These are phyloP conservation scores for Austrofundulus limnaeus DNA, from an alignment of 2,113 vertebrate genomes.

Conservation along the genomic window DNA sequence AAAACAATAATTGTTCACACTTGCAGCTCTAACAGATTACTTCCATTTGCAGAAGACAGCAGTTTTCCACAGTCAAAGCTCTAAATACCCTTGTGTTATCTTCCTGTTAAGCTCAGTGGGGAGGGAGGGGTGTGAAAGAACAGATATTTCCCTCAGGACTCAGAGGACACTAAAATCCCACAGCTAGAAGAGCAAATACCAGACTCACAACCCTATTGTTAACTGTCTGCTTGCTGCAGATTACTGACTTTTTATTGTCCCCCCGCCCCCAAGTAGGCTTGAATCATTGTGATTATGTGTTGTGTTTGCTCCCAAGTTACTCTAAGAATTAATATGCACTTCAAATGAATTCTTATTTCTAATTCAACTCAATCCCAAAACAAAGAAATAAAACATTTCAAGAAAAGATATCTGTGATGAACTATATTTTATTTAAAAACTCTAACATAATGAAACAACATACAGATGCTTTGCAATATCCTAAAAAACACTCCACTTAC, in stretches of 20 bases:
- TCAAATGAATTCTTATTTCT: too few species aligned
- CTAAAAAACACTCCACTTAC: background rate
- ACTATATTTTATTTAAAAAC: background rate
- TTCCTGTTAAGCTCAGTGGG: background rate
- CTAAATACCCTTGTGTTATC: background rate
- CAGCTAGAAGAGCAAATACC: background rate
- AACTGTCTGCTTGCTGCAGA: background rate
- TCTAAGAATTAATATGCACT: background rate
- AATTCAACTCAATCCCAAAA: too few species aligned
- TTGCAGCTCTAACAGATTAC: background rate
- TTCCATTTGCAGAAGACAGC: background rate
- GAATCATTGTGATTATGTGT: background rate
- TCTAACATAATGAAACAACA: background rate
- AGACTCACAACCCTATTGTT: background rate
- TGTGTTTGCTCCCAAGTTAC: background rate
- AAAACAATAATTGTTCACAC: background rate
- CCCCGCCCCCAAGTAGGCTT: background rate
- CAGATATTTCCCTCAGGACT: background rate
- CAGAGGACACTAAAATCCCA: background rate
- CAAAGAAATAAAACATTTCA: too few species aligned
- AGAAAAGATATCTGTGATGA: too few species aligned
- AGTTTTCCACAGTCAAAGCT: background rate
- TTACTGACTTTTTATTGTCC: background rate
- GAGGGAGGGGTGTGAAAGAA: background rate
- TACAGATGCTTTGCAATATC: slow-evolving; percentile 1